Evolutionary conservation across 1,140 invertebrate genomes (phyloP).

Genomic region (Drosophila nebulosa): DNA sequence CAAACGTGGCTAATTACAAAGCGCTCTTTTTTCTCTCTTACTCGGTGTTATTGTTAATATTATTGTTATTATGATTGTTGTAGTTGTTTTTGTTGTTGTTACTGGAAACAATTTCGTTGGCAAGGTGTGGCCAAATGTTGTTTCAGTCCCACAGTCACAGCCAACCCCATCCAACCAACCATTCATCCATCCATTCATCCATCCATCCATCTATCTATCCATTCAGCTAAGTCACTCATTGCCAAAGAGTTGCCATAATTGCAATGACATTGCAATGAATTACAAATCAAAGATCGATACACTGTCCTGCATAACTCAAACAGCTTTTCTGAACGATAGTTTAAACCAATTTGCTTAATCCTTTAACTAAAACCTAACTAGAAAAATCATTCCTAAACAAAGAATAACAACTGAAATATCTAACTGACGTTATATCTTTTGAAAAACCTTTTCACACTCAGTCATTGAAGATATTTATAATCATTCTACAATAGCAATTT

Average conservation of each 20-base stretch:
- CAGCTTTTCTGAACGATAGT: no score
- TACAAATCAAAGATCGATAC: not conserved
- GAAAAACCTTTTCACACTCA: no score
- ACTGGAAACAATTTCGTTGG: conserved; percentile 40
- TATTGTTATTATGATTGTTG: conserved; percentile 37
- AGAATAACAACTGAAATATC: no score
- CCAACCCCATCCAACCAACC: not conserved
- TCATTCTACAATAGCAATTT: not conserved
- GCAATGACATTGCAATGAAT: not conserved
- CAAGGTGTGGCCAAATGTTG: conserved; percentile 59
- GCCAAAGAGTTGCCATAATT: not conserved
- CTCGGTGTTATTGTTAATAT: conserved; percentile 6
- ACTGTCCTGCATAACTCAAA: not conserved
- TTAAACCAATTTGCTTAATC: no score
- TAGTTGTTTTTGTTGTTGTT: not conserved
- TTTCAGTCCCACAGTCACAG: conserved; percentile 12
- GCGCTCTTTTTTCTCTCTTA: conserved; percentile 9
- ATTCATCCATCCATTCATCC: not conserved
- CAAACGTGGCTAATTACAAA: conserved; percentile 69
- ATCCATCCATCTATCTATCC: conserved; percentile 31
- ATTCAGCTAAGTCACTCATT: not conserved
- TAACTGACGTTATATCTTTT: no score
- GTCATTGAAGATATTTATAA: no score
- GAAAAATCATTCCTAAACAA: no score
- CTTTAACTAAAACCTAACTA: no score